A percentile compares a stretch with the other conserved stretches of the same genome.
phyloP scores from a whole-genome alignment of 2,113 vertebrate species.

The Suricata suricatta region DNA sequence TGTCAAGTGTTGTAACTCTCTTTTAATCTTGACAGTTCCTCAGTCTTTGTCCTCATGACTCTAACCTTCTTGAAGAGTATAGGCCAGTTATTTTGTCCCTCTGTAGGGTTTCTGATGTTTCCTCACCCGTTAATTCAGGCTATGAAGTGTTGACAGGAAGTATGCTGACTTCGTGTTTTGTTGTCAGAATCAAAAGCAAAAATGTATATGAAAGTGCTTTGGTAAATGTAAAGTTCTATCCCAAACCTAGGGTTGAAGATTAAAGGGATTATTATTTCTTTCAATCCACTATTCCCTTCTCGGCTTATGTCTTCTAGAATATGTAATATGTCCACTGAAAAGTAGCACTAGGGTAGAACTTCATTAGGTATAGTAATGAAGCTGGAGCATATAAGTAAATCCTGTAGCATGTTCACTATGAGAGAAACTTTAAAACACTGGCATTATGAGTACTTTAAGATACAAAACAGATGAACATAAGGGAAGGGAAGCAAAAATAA shows the following conservation, averaged over 20 bases:
- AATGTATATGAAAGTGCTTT: neutral
- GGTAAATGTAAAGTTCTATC: slow-evolving; percentile 30
- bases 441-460: too few species aligned
- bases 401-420: neutral
- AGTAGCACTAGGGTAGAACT: neutral
- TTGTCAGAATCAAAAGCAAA: slow-evolving; percentile 26
- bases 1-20: neutral
- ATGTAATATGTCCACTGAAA: neutral
- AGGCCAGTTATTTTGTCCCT: neutral
- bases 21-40: neutral
- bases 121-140: neutral
- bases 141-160: neutral
- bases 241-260: neutral
- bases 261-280: neutral
- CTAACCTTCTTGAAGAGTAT: neutral
- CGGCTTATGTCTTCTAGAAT: neutral
- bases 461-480: too few species aligned
- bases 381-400: neutral
- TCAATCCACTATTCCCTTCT: neutral
- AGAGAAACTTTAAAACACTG: neutral
- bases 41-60: neutral
- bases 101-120: neutral
- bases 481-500: too few species aligned
- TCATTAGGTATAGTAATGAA: neutral
- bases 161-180: slow-evolving; percentile 7